phyloP scores from a whole-genome alignment of 2,113 vertebrate species.

The Pterocles gutturalis region DNA sequence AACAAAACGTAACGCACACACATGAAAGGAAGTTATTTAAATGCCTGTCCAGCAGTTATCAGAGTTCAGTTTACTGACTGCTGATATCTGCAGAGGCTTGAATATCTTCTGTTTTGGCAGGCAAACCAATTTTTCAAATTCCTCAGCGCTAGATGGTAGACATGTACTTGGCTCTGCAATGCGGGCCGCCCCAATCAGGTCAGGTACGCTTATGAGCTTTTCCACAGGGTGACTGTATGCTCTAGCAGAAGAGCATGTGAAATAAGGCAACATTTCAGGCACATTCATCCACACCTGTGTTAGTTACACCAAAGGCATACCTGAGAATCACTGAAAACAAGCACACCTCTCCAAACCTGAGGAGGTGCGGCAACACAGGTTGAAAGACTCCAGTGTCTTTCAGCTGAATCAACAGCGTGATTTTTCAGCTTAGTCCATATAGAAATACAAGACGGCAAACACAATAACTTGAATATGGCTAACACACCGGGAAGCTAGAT shows the following conservation, averaged over 20 bases:
- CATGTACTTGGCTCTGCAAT: neutral
- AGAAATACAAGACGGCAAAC: neutral
- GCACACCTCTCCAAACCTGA: neutral
- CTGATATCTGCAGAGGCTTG: neutral
- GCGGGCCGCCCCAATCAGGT: neutral
- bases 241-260: neutral
- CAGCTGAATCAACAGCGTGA: neutral
- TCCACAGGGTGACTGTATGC: neutral
- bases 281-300: neutral
- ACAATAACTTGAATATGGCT: rapidly evolving
- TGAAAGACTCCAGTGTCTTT: neutral
- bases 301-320: neutral
- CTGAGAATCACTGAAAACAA: neutral
- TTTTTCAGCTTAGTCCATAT: neutral
- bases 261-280: neutral
- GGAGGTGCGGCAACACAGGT: neutral
- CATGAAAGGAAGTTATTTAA: neutral
- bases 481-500: neutral
- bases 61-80: neutral
- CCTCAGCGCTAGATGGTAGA: neutral
- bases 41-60: neutral
- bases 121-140: constrained; percentile 14
- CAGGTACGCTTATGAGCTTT: neutral
- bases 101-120: neutral
- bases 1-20: neutral